Percentiles rank a stretch among this genome's conserved stretches.
phyloP scores from a whole-genome alignment of 2,888 invertebrate species.

The Tineola bisselliella region DNA sequence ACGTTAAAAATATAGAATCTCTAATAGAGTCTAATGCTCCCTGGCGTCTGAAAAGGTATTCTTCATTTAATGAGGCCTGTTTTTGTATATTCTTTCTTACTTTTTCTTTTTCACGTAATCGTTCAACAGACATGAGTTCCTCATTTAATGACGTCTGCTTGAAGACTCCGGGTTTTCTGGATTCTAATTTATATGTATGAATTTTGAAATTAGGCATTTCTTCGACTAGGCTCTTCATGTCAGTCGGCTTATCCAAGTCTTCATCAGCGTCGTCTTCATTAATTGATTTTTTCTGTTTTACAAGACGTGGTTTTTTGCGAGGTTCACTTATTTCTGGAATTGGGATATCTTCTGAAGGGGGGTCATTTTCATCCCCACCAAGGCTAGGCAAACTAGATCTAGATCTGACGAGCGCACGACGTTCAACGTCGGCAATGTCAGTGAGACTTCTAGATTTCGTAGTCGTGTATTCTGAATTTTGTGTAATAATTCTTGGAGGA shows the following conservation, averaged over 20 bases:
- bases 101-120: constrained; percentile 83
- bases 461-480: constrained; percentile 60
- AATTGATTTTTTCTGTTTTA: constrained; percentile 87
- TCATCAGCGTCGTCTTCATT: constrained; percentile 78
- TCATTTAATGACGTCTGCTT: constrained; percentile 91
- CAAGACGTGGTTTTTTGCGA: constrained; percentile 74
- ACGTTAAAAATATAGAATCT: constrained; percentile 78
- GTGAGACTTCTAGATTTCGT: constrained; percentile 86
- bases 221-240: constrained; percentile 73
- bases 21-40: constrained; percentile 75
- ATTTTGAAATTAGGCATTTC: constrained; percentile 74
- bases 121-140: constrained; percentile 87
- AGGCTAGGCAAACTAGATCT: constrained; percentile 80
- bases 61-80: constrained; percentile 89
- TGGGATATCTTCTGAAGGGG: constrained; percentile 32
- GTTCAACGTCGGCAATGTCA: constrained; percentile 81
- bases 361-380: constrained; percentile 48
- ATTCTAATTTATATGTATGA: constrained; percentile 49
- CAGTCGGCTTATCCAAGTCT: constrained; percentile 72
- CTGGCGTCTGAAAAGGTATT: constrained; percentile 76
- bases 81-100: constrained; percentile 87
- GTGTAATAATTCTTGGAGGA: constrained; percentile 47
- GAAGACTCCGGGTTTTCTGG: constrained; percentile 70
- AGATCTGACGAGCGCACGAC: constrained; percentile 76
- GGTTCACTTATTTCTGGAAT: constrained; percentile 57